A percentile compares a stretch with the other conserved stretches of the same genome.
phyloP scores from a whole-genome alignment of 1,140 invertebrate genomes.

The Drosophila rufa region DNA sequence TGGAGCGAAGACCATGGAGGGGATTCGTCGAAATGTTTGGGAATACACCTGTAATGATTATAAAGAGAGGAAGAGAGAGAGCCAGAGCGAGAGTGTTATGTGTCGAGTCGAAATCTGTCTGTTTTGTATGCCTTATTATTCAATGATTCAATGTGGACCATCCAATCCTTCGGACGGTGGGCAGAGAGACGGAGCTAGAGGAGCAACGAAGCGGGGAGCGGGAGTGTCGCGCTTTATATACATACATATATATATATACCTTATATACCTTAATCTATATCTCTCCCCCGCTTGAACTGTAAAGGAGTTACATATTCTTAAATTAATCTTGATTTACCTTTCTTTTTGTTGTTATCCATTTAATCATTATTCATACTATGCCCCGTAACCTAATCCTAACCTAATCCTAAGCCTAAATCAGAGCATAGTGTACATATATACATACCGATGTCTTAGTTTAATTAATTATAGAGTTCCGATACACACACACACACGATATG shows the following conservation, averaged over 20 bases:
- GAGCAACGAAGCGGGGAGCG: neutral
- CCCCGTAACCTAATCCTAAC: conserved; percentile 7
- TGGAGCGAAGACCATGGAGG: conserved; percentile 36
- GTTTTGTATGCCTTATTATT: conserved; percentile 74
- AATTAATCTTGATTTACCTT: conserved; percentile 11
- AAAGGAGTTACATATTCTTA: conserved; percentile 1
- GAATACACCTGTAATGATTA: conserved; percentile 47
- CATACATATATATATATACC: conserved; percentile 4
- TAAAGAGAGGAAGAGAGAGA: conserved; percentile 17
- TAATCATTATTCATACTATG: conserved; percentile 14
- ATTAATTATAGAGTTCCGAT: conserved; percentile 20
- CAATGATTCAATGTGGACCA: conserved; percentile 58
- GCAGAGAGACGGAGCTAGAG: conserved; percentile 6
- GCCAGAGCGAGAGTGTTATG: conserved; percentile 16
- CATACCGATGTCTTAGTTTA: conserved; percentile 37
- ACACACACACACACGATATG: conserved; percentile 17
- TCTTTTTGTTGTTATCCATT: conserved; percentile 31
- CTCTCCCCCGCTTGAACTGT: conserved; percentile 9
- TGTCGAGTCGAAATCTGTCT: conserved; percentile 47
- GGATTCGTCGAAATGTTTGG: conserved; percentile 64
- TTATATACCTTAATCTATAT: conserved; percentile 13
- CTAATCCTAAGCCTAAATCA: conserved; percentile 4
- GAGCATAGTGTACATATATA: conserved; percentile 47
- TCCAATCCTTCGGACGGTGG: conserved; percentile 33
- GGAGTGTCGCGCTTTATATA: conserved; percentile 23